Base-by-base conservation (phyloP, 92 coral and sea anemone genomes). In the Isaurus tuberculatus region DNA sequence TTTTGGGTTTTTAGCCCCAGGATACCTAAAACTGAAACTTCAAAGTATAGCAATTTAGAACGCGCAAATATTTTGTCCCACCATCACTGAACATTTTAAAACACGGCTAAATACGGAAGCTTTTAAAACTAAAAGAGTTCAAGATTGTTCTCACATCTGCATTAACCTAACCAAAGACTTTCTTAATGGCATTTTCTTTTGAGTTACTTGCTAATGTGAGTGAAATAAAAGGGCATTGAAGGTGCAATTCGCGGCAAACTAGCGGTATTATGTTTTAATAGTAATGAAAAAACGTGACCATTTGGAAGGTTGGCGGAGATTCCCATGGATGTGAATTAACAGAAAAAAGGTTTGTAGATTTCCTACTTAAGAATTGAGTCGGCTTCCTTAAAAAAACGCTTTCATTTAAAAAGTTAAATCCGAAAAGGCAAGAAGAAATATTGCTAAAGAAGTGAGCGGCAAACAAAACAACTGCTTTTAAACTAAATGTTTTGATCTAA, bases 281-380 rank as follows among this genome's bases (percentile, higher is more conserved):
- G 33, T n/a, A 14, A 63, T 26, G 32, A 23, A 60, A 9, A 60
- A 9, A 58, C 25, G 60, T 26, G 68, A 58, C 68, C 82, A 77
- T 57, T 77, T 77, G 82, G 48, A 42, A 10, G 33, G 31, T 3
- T n/a, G 16, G 51, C 70, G 25, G 53, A 32, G 49, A 34, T 77
- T 77, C 70, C 69, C 82, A 77, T 63, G 82, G 70, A 48, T 22
- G 36, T 77, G 69, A 77, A 77, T 75, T 33, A 77, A 60, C 70
- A 9, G 23, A 36, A 30, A 36, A 44, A 57, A 51, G 80, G 82
- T 77, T 77, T 22, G 55, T 77, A 46, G 19, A 58, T 77, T 77
- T 77, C 82, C 82, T 77, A 57, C 23, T 77, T 34, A 42, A 17
- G 58, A 37, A 77, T 58, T 77, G 69, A 42, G 55, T 26, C 82